Evolutionary conservation across 2,797 vertebrate genomes (phyloP).

Genomic region (Channa striata): DNA sequence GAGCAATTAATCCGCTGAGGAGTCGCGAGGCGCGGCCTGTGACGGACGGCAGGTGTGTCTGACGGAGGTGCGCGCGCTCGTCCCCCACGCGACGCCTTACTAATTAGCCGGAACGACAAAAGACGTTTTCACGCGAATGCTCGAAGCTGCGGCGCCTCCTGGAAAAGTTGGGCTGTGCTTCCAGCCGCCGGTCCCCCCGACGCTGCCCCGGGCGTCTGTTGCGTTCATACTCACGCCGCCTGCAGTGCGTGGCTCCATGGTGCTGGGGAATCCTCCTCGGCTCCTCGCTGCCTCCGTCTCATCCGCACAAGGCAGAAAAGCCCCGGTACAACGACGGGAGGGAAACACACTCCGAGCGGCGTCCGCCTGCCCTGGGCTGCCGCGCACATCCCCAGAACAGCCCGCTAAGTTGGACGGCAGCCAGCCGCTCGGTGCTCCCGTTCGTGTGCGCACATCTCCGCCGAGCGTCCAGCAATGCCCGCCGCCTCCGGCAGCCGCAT

Average conservation of each 20-base stretch:
- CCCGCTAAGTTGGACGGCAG: constrained; percentile 60
- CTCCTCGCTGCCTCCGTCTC: constrained; percentile 51
- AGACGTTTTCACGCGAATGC: not conserved
- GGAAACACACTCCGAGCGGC: not conserved
- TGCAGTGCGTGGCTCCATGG: constrained; percentile 80
- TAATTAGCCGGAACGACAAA: constrained; percentile 21
- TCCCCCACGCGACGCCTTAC: constrained; percentile 1
- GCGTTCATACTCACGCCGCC: constrained; percentile 77
- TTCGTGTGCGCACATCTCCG: constrained; percentile 63
- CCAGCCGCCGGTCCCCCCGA: constrained; percentile 56
- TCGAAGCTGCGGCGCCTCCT: constrained; percentile 11
- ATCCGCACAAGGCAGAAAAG: constrained; percentile 43
- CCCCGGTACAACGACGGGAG: constrained; percentile 26
- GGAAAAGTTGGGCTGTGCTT: constrained; percentile 68
- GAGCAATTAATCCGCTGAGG: constrained; percentile 73
- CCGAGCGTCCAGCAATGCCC: constrained; percentile 71
- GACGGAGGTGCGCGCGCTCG: not conserved
- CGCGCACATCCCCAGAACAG: constrained; percentile 46
- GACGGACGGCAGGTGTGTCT: constrained; percentile 52
- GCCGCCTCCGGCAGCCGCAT: constrained; percentile 77
- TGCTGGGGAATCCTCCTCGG: constrained; percentile 73
- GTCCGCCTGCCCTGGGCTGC: constrained; percentile 29
- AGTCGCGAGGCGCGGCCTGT: constrained; percentile 59
- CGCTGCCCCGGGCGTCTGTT: constrained; percentile 54
- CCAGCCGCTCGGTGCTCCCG: constrained; percentile 42